Percentiles rank a stretch among this genome's conserved stretches.
These are phyloP conservation scores for Syngnathus acus DNA, from an alignment of 2,797 vertebrate genomes.

Conservation along the genomic window DNA sequence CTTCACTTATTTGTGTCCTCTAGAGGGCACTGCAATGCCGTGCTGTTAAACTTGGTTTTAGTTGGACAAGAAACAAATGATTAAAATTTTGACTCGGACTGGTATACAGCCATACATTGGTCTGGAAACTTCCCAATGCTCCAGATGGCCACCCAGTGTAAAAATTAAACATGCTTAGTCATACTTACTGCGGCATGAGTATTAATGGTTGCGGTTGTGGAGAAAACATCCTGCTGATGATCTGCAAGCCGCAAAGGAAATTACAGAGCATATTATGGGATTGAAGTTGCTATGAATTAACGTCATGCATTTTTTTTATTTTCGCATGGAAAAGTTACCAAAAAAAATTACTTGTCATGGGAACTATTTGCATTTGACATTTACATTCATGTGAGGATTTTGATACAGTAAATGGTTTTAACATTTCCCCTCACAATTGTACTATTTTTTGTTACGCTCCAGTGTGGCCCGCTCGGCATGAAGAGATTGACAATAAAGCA, in stretches of 20 bases:
- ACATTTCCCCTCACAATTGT: too few species aligned
- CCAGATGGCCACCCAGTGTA: background rate
- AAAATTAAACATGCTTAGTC: background rate
- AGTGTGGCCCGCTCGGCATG: too few species aligned
- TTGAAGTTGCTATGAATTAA: background rate
- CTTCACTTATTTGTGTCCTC: background rate
- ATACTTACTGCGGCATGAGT: conserved; percentile 43
- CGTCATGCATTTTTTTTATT: background rate
- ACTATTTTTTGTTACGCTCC: too few species aligned
- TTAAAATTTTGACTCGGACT: too few species aligned
- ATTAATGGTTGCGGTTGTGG: conserved; percentile 12
- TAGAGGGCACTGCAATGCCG: background rate
- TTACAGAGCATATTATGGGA: background rate
- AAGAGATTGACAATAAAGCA: too few species aligned
- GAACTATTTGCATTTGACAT: background rate
- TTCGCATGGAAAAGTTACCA: background rate
- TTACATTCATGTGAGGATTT: background rate
- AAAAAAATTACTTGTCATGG: background rate
- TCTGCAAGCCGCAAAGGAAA: conserved; percentile 27
- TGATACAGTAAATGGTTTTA: too few species aligned
- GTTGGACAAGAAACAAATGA: too few species aligned
- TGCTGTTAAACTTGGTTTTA: too few species aligned
- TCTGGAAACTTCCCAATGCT: too few species aligned
- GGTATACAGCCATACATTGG: too few species aligned
- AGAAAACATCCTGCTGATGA: conserved; percentile 10